Percentiles rank a stretch among this genome's conserved stretches.
These are phyloP conservation scores for Phymastichus coffea DNA, from an alignment of 1,140 invertebrate species.

Conservation along the genomic window DNA sequence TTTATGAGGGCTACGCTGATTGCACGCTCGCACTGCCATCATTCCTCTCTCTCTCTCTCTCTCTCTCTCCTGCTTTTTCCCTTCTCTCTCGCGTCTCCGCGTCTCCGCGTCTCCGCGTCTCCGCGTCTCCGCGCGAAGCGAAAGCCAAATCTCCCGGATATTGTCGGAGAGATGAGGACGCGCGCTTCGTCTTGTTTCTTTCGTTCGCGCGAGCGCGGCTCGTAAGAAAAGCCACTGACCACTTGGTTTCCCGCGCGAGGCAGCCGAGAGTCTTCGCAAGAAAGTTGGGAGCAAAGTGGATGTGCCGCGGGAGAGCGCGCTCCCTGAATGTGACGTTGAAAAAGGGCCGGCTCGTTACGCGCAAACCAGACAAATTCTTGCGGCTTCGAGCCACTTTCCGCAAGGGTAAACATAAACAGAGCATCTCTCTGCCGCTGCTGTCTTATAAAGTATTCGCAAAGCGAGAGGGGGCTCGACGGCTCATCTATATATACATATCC, in stretches of 20 bases:
- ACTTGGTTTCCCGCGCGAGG: too few species aligned
- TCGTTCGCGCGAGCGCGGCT: too few species aligned
- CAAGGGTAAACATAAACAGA: conserved; percentile 48
- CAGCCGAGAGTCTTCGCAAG: too few species aligned
- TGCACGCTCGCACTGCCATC: conserved; percentile 36
- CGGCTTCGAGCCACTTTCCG: background rate
- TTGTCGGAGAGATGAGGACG: conserved; percentile 16
- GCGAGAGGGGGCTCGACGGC: background rate
- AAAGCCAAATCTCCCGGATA: conserved; percentile 24
- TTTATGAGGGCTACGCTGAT: conserved; percentile 55
- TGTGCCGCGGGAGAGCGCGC: too few species aligned
- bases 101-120: conserved; percentile 21
- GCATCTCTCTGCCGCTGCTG: conserved; percentile 34
- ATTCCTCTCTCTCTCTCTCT: conserved; percentile 31
- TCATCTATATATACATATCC: background rate
- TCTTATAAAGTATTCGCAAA: conserved; percentile 54
- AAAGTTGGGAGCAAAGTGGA: too few species aligned
- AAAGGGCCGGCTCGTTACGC: too few species aligned
- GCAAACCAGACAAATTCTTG: conserved; percentile 19
- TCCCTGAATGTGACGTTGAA: too few species aligned
- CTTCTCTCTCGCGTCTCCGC: conserved; percentile 1
- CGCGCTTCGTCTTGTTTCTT: too few species aligned
- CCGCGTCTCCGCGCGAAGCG: conserved; percentile 26
- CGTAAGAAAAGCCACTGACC: too few species aligned
- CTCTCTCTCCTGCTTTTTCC: conserved; percentile 24